A percentile compares a stretch with the other conserved stretches of the same genome.
Evolutionary conservation across 2,797 vertebrate species (phyloP).

Genomic region (Liparis tanakae): DNA sequence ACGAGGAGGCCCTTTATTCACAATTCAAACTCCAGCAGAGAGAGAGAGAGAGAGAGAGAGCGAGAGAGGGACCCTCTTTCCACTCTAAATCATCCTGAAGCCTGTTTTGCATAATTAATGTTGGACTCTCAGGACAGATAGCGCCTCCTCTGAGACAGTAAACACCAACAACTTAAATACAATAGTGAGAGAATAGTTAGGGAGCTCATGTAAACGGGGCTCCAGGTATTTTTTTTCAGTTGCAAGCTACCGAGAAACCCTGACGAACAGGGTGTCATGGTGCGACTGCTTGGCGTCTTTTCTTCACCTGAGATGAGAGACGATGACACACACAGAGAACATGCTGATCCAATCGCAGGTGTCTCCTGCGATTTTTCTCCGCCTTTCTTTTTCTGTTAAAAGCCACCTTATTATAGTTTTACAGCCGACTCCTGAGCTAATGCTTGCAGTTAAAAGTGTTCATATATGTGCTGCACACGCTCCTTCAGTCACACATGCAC

Average conservation of each 20-base stretch:
- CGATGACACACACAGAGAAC: neutral
- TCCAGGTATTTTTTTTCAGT: neutral
- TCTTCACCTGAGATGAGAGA: neutral
- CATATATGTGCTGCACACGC: neutral
- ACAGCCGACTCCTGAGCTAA: neutral
- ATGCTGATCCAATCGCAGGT: neutral
- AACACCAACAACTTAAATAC: conserved; percentile 19
- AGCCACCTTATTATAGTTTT: neutral
- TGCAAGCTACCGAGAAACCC: neutral
- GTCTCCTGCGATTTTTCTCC: too few relatives aligned
- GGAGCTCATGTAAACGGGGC: neutral
- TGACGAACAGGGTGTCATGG: neutral
- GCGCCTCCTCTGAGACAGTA: conserved; percentile 4
- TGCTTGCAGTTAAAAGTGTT: too few relatives aligned
- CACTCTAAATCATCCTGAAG: conserved; percentile 32
- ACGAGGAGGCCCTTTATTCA: conserved; percentile 21
- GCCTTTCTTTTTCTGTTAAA: neutral
- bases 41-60: conserved; percentile 19
- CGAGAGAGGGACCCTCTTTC: conserved; percentile 28
- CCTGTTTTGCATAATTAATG: conserved; percentile 40
- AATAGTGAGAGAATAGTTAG: neutral
- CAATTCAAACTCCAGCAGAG: neutral
- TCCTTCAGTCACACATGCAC: neutral
- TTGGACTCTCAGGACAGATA: conserved; percentile 11
- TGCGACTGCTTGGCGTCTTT: neutral